These are phyloP conservation scores for Gadopsis bispinosus DNA, from an alignment of 2,797 vertebrate genomes.

Conservation along the genomic window DNA sequence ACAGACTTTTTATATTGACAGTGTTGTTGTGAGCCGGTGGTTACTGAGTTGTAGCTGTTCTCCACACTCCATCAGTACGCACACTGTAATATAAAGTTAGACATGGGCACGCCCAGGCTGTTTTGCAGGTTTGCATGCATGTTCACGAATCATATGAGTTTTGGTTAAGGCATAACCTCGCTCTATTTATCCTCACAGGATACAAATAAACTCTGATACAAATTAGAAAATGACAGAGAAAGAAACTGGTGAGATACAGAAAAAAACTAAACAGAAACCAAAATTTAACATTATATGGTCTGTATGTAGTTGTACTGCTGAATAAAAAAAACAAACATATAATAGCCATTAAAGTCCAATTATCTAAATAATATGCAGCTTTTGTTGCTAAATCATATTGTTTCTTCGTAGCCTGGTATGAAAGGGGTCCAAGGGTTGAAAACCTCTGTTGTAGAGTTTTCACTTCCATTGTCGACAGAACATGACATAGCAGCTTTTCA, in stretches of 20 bases:
- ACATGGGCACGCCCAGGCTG: background rate
- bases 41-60: background rate
- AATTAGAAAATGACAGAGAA: background rate
- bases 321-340: background rate
- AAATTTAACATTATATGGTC: too few relatives aligned
- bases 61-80: background rate
- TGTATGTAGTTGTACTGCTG: background rate
- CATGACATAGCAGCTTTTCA: background rate
- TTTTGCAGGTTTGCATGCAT: background rate
- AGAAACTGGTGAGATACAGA: too few relatives aligned
- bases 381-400: background rate
- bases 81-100: constrained; percentile 1
- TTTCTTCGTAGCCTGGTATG: background rate
- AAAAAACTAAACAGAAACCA: too few relatives aligned
- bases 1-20: background rate
- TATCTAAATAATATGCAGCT: too few relatives aligned
- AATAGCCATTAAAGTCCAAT: background rate
- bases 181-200: background rate
- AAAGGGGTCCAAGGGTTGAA: background rate
- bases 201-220: background rate
- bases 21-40: background rate
- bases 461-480: background rate
- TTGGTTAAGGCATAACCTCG: background rate
- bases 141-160: background rate
- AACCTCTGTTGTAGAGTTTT: background rate